phyloP scores from a whole-genome alignment of 2,888 invertebrate genomes.

The Copidosoma aretas region DNA sequence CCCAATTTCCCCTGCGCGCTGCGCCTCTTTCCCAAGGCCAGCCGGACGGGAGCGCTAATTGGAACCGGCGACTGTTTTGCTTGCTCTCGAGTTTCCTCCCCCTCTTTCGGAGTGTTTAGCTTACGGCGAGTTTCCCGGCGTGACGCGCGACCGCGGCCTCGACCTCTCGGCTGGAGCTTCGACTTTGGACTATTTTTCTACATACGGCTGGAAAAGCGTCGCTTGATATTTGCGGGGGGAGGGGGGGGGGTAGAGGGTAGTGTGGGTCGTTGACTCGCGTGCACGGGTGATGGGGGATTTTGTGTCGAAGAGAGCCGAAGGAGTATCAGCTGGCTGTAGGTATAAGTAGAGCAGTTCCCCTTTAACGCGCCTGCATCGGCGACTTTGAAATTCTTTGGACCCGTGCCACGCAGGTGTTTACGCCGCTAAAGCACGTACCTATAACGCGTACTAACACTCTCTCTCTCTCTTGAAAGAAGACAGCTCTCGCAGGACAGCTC shows the following conservation, averaged over 20 bases:
- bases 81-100: background rate
- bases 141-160: background rate
- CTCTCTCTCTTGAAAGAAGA: background rate
- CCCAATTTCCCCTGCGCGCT: slow-evolving; percentile 14
- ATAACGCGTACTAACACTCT: background rate
- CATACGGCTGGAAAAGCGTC: too few relatives aligned
- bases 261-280: background rate
- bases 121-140: background rate
- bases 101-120: slow-evolving; percentile 11
- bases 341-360: slow-evolving; percentile 3
- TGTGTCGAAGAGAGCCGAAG: background rate
- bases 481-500: background rate
- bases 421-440: slow-evolving; percentile 19
- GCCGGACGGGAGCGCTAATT: slow-evolving; percentile 15
- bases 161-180: background rate
- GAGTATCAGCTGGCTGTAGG: background rate
- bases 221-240: background rate
- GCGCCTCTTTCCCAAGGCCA: slow-evolving; percentile 23
- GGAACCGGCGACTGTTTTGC: slow-evolving; percentile 25
- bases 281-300: background rate
- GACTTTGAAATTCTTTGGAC: slow-evolving; percentile 23
- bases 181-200: too few relatives aligned
- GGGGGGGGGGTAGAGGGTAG: background rate
- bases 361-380: slow-evolving; percentile 24
- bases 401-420: slow-evolving; percentile 20